Evolutionary conservation across 2,797 vertebrate genomes (phyloP).

Genomic region (Acrocephalus scirpaceus): DNA sequence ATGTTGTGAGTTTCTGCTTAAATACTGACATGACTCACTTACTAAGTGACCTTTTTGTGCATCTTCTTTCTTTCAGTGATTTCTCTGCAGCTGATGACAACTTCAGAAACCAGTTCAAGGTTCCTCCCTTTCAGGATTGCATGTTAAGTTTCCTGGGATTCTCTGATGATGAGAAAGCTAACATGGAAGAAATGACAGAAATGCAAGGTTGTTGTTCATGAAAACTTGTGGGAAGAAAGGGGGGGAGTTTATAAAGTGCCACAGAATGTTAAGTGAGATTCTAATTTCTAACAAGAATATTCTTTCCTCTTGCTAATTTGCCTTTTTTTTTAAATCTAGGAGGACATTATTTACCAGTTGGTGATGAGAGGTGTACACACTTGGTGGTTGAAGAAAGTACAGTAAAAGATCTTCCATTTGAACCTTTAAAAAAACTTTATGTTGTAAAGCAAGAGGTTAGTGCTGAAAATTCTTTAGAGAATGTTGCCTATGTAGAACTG

Average conservation of each 20-base stretch:
- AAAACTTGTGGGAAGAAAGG: background rate
- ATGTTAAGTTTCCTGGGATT: conserved; percentile 94
- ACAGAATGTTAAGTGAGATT: background rate
- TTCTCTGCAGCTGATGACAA: conserved; percentile 87
- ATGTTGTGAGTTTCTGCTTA: background rate
- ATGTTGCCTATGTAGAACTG: background rate
- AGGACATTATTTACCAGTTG: conserved; percentile 84
- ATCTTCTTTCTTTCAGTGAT: conserved; percentile 68
- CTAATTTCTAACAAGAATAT: background rate
- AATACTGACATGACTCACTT: background rate
- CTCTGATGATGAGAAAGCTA: conserved; percentile 91
- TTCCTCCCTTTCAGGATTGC: conserved; percentile 96
- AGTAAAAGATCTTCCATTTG: conserved; percentile 91
- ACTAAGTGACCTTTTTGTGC: background rate
- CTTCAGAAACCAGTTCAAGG: conserved; percentile 92
- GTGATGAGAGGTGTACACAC: conserved; percentile 91
- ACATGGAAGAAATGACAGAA: conserved; percentile 96
- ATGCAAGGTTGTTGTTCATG: conserved; percentile 86
- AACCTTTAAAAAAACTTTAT: conserved; percentile 85
- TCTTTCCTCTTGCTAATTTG: background rate
- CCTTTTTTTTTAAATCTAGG: conserved; percentile 74
- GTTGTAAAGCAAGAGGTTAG: conserved; percentile 97
- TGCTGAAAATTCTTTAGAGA: background rate
- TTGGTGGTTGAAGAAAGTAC: conserved; percentile 94
- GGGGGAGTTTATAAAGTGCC: background rate